Percentiles rank a stretch among this genome's conserved stretches.
These are phyloP conservation scores for Mythimna loreyi DNA, from an alignment of 2,888 invertebrate species.

Conservation along the genomic window DNA sequence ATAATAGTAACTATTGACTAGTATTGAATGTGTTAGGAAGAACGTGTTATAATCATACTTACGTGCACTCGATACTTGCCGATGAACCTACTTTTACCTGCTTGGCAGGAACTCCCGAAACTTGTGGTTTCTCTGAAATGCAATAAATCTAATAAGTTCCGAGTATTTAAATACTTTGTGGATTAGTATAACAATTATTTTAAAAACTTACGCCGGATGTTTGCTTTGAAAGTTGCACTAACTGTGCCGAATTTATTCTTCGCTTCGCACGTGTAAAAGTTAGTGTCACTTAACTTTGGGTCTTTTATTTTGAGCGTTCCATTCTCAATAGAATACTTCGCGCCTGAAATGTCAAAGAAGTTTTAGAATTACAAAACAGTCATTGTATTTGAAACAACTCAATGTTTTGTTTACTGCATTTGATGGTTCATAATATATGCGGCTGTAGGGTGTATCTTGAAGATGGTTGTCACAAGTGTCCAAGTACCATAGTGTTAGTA, in stretches of 20 bases:
- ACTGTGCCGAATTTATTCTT: background rate
- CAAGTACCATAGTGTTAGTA: no score
- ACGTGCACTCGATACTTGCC: constrained; percentile 43
- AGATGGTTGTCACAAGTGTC: background rate
- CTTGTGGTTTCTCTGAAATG: constrained; percentile 45
- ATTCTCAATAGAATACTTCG: constrained; percentile 30
- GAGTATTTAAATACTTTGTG: no score
- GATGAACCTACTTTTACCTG: constrained; percentile 20
- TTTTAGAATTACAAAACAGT: background rate
- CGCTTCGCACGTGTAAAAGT: constrained; percentile 1
- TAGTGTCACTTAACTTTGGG: constrained; percentile 7
- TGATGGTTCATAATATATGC: background rate
- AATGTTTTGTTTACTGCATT: background rate
- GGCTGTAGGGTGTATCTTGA: background rate
- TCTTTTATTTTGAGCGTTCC: constrained; percentile 32
- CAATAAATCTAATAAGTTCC: background rate
- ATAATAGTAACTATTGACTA: no score
- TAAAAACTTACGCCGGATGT: constrained; percentile 34
- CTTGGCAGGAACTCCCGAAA: constrained; percentile 23
- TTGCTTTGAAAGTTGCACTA: background rate
- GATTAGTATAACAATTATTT: no score
- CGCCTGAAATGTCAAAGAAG: constrained; percentile 14
- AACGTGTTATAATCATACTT: constrained; percentile 7
- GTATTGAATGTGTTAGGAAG: no score
- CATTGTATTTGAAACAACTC: background rate